Base-by-base conservation (phyloP, 2,113 vertebrate genomes). In the Neodontobutis hainanensis region DNA sequence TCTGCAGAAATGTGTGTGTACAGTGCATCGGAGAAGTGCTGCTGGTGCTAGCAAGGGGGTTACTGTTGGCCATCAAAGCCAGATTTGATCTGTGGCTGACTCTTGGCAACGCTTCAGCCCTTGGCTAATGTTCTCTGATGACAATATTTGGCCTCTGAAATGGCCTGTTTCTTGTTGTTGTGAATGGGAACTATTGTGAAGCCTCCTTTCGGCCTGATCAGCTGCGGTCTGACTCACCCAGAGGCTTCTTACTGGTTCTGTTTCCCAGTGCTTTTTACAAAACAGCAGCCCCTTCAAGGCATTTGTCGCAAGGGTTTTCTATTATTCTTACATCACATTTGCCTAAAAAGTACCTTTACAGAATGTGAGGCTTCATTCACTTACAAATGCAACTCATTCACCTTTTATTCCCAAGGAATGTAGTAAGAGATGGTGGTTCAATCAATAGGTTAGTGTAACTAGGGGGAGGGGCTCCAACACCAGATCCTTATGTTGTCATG, bases 181-280 rank as follows among this genome's bases (percentile, higher is more conserved):
- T 92, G 83, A 92, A 91, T 88, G 77, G 81, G 45, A 77, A 56
- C 85, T 75, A 87, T 92, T 92, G 91, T 92, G 73, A 75, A 73
- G 34, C 73, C 74, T 75, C 53, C 61, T 85, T 60, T 56, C 5
- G 64, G 76, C 45, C 69, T 11, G 86, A 80, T 91, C 89, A 91
- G 90, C 90, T 91, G 87, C 82, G 52, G 63, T 67, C 78, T 75
- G 84, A 82, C 76, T 86, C 77, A 70, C 77, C 68, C 68, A 38
- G 78, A 66, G 63, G 51, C 47, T 68, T 52, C 62, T 56, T 69
- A 59, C 52, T 78, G 49, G 46, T 48, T 47, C 73, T 40, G 11
- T 14, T 52, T 9, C 8, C 45, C 35, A 9, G 52, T 34, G 11
- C 42, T 32, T 59, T 51, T 57, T 15, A 44, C n/a, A 50, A 16